Evolutionary conservation across 2,113 vertebrate species (phyloP).

Genomic region (Peromyscus polionotus): DNA sequence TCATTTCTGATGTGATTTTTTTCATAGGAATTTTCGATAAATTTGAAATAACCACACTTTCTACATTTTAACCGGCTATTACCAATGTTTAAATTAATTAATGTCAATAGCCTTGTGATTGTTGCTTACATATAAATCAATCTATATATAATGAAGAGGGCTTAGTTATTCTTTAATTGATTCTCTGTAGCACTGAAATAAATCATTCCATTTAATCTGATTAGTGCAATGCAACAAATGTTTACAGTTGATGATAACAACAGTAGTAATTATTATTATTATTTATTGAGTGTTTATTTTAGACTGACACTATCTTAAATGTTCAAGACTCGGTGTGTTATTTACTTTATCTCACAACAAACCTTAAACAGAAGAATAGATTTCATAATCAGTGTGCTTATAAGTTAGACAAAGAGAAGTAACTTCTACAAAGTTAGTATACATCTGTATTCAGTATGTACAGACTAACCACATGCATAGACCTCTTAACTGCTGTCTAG

Average conservation of each 20-base stretch:
- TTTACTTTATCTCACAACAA: background rate
- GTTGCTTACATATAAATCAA: slow-evolving; percentile 44
- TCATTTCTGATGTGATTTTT: slow-evolving; percentile 56
- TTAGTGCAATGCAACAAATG: slow-evolving; percentile 6
- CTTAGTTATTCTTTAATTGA: background rate
- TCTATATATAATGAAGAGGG: background rate
- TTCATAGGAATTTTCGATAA: slow-evolving; percentile 40
- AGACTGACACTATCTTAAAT: background rate
- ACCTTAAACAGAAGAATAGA: background rate
- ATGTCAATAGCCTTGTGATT: background rate
- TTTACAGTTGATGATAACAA: background rate
- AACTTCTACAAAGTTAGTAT: background rate
- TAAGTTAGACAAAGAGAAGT: background rate
- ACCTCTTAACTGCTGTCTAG: background rate
- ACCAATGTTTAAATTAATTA: slow-evolving; percentile 59
- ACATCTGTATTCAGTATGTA: background rate
- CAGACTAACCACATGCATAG: background rate
- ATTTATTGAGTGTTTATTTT: background rate
- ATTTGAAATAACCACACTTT: slow-evolving; percentile 12
- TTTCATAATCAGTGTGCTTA: background rate
- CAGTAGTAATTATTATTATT: background rate
- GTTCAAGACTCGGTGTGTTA: background rate
- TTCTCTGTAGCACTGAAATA: background rate
- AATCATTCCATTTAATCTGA: background rate
- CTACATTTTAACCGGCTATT: slow-evolving; percentile 21